Conservation (phyloP, 2,797 vertebrate genomes). For the Anisognathus igniventris region DNA sequence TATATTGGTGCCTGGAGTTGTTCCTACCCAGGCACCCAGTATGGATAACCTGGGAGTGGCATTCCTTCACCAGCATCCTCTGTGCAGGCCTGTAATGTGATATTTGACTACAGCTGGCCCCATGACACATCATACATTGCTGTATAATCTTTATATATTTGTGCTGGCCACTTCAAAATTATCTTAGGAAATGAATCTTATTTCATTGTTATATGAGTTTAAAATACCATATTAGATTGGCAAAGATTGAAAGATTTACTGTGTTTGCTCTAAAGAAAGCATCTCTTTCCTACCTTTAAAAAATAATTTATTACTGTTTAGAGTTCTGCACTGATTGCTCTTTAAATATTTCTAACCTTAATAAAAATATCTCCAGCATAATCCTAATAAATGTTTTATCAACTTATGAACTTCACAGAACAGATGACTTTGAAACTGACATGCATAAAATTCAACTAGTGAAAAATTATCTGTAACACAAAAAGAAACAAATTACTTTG, state of each 20-base stretch:
- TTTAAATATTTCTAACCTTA: constrained; percentile 6
- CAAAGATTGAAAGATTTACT: background rate
- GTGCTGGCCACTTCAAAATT: background rate
- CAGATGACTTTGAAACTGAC: background rate
- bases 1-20: background rate
- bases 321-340: constrained; percentile 16
- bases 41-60: background rate
- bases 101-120: background rate
- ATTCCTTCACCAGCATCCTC: background rate
- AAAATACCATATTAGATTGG: background rate
- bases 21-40: background rate
- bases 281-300: background rate
- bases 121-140: background rate
- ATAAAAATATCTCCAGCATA: background rate
- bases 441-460: background rate
- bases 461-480: background rate
- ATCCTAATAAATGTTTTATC: constrained; percentile 46
- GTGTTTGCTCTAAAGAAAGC: background rate
- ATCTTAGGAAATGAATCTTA: background rate
- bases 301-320: constrained; percentile 16
- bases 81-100: background rate
- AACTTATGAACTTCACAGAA: constrained; percentile 3
- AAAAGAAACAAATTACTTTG: background rate
- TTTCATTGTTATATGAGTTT: background rate
- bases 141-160: background rate